phyloP scores from a whole-genome alignment of 2,888 invertebrate species.

The Alcis repandata region DNA sequence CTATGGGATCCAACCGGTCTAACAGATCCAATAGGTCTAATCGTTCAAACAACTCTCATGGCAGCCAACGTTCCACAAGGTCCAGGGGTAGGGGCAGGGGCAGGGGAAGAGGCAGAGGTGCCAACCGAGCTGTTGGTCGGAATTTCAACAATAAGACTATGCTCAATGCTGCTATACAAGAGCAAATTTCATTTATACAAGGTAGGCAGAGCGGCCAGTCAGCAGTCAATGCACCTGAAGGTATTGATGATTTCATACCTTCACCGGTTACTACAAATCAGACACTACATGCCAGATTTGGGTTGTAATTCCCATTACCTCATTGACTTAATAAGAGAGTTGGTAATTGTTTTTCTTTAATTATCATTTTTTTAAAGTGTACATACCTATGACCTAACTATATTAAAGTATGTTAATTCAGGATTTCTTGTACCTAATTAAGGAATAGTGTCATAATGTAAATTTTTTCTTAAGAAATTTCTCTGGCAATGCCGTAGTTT shows the following conservation, averaged over 20 bases:
- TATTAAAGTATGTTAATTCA: slow-evolving; percentile 2
- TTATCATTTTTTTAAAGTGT: too few relatives aligned
- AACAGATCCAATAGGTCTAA: slow-evolving; percentile 68
- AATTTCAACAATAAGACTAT: slow-evolving; percentile 77
- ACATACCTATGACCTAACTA: slow-evolving; percentile 24
- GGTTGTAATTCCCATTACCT: slow-evolving; percentile 40
- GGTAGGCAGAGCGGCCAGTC: slow-evolving; percentile 62
- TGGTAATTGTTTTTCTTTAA: slow-evolving; percentile 37
- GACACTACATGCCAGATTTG: slow-evolving; percentile 81
- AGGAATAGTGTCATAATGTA: slow-evolving; percentile 17
- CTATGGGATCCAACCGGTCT: slow-evolving; percentile 76
- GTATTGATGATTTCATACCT: slow-evolving; percentile 69
- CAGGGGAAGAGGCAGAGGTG: slow-evolving; percentile 66
- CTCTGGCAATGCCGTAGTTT: slow-evolving; percentile 23
- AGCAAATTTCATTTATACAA: slow-evolving; percentile 81
- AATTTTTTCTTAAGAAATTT: slow-evolving; percentile 10
- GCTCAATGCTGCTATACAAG: slow-evolving; percentile 76
- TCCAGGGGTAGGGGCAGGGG: slow-evolving; percentile 74
- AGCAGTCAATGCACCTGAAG: slow-evolving; percentile 57
- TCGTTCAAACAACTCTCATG: slow-evolving; percentile 65
- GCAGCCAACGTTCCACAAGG: slow-evolving; percentile 65
- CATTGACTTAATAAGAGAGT: slow-evolving; percentile 4
- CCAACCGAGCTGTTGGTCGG: slow-evolving; percentile 65
- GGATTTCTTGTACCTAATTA: slow-evolving; percentile 6
- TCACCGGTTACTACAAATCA: slow-evolving; percentile 76